Percentiles rank a stretch among this genome's conserved stretches.
Conservation (phyloP, 1,140 invertebrate species). For the Bombyx mori region DNA sequence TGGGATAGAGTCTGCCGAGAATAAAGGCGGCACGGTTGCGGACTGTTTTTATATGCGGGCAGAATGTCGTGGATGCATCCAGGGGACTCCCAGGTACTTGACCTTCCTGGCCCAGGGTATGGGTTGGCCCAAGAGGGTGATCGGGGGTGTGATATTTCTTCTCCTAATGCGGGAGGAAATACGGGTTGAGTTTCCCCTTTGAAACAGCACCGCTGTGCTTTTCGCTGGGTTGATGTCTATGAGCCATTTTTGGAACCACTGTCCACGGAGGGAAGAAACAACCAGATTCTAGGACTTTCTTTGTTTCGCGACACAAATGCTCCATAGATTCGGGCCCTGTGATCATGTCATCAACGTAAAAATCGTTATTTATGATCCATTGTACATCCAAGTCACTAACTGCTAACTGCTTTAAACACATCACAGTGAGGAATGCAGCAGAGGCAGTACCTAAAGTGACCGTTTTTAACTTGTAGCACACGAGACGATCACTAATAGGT, state of each 20-base stretch:
- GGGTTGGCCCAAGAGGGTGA: too few species aligned
- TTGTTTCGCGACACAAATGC: neutral
- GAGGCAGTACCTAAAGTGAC: neutral
- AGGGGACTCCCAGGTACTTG: too few species aligned
- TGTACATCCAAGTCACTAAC: neutral
- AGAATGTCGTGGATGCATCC: too few species aligned
- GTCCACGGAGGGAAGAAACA: neutral
- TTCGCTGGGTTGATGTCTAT: too few species aligned
- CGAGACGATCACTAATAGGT: slow-evolving; percentile 6
- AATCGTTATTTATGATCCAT: neutral
- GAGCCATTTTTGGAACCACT: neutral
- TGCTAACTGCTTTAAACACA: slow-evolving; percentile 2
- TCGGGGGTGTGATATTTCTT: too few species aligned
- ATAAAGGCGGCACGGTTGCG: too few species aligned
- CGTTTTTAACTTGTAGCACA: slow-evolving; percentile 12
- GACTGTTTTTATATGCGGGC: too few species aligned
- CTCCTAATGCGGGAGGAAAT: too few species aligned
- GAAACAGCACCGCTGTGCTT: too few species aligned
- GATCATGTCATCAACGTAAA: neutral
- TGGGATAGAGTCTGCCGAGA: too few species aligned
- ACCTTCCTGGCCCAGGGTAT: too few species aligned
- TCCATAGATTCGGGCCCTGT: neutral
- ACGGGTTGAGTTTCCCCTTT: too few species aligned
- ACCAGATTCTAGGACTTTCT: neutral
- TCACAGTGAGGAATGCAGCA: neutral